Percentiles rank a stretch among this genome's conserved stretches.
Evolutionary conservation across 2,888 invertebrate species (phyloP).

Genomic region (Dichetophora obliterata): DNA sequence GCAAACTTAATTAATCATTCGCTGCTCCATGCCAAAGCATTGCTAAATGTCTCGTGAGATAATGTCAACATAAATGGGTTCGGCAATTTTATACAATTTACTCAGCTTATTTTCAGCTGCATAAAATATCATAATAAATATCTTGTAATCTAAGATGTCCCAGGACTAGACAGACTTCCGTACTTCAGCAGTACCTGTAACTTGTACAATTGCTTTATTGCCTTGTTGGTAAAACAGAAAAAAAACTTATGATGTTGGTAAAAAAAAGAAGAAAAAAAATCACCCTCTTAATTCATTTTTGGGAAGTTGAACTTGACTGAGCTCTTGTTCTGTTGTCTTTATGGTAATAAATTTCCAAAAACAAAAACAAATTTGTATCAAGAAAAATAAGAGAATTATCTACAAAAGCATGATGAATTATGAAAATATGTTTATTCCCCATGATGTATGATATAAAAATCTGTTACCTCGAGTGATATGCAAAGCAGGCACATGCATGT

Average conservation of each 20-base stretch:
- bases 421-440: constrained; percentile 49
- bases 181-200: constrained; percentile 43
- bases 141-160: constrained; percentile 51
- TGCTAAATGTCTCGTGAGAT: constrained; percentile 65
- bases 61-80: constrained; percentile 70
- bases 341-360: constrained; percentile 49
- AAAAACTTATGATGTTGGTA: not conserved
- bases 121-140: constrained; percentile 46
- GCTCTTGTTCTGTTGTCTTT: constrained; percentile 40
- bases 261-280: constrained; percentile 25
- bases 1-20: constrained; percentile 55
- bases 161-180: constrained; percentile 44
- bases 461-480: constrained; percentile 25
- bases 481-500: not conserved
- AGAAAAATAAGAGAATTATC: constrained; percentile 47
- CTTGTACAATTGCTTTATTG: constrained; percentile 45
- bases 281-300: constrained; percentile 36
- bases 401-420: constrained; percentile 41
- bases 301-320: not conserved
- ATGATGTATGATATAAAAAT: constrained; percentile 28
- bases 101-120: constrained; percentile 62
- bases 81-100: constrained; percentile 68
- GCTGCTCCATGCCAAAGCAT: constrained; percentile 24
- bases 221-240: constrained; percentile 19
- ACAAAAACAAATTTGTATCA: constrained; percentile 18